Evolutionary conservation across 1,140 invertebrate genomes (phyloP), one percentile per base, ranked within the genome.

Genomic region (Nasonia longicornis): DNA sequence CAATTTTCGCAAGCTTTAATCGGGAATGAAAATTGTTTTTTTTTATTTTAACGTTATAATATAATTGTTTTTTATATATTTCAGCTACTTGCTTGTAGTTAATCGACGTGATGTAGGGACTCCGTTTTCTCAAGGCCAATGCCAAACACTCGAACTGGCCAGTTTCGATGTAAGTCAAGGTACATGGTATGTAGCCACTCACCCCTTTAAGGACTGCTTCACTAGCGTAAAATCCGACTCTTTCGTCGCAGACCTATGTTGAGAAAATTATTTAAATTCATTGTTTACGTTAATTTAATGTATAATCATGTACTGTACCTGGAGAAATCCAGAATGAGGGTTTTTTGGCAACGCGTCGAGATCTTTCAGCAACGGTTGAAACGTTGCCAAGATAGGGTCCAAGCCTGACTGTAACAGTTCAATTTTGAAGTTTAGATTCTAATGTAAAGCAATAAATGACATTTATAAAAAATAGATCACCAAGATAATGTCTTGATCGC

Each of bases 401-500:
- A 2, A 1, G 20, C 31, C 74, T 20, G 63, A 64, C 63, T 64
- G 11, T 7, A 16, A 16, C 3, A 64, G 4, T 35, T 35, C 0
- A 64, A 20, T 63, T 63, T 63, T 64, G 11, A 48, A 48, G 20
- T 64, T 64, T 64, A 20, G 6, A 20, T 63, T 4, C 20, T 16
- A 16, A 63, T 6, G 58, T 11, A 4, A 63, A 16, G n/a, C 58
- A 63, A 20, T 11, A 16, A 63, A 63, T 16, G n/a, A 7, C 58
- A 1, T 8, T 8, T 42, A 7, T 42, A 42, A 42, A 42, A 8
- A 42, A 10, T 42, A 42, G 4, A 35, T 83, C 71, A 87, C 87
- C 29, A 45, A 7, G 35, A 85, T 77, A 26, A 81, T 38, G 3
- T 86, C 83, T 7, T 84, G 83, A n/a, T 86, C 82, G 1, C 84